Conservation (phyloP, 1,140 invertebrate species). For the Phortica variegata region DNA sequence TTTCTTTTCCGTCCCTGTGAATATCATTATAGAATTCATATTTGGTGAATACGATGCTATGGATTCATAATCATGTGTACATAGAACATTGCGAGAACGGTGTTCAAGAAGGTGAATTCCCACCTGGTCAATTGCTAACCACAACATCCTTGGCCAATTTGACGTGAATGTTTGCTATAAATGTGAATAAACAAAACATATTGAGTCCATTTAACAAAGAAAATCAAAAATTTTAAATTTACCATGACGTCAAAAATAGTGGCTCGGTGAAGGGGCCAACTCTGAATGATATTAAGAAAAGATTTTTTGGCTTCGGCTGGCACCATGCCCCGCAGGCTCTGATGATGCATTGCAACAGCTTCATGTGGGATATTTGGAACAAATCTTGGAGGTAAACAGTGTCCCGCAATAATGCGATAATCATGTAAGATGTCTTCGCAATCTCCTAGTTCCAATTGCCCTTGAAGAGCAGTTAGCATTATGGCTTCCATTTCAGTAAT, state of each 20-base stretch:
- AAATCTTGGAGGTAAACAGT: conserved; percentile 80
- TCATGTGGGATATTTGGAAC: conserved; percentile 73
- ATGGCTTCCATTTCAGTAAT: conserved; percentile 91
- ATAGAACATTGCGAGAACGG: conserved; percentile 81
- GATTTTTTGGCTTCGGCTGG: conserved; percentile 85
- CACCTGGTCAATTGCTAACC: conserved; percentile 89
- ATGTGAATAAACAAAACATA: too few species aligned
- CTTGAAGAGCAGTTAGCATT: conserved; percentile 91
- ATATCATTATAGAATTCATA: conserved; percentile 85
- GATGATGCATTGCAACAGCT: conserved; percentile 83
- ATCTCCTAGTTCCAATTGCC: conserved; percentile 88
- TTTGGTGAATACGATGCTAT: conserved; percentile 87
- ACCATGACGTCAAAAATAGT: conserved; percentile 92
- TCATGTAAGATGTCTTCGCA: conserved; percentile 69
- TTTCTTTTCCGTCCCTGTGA: conserved; percentile 82
- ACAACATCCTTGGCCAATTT: conserved; percentile 87
- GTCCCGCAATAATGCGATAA: conserved; percentile 73
- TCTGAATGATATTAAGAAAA: conserved; percentile 90
- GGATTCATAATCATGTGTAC: conserved; percentile 84
- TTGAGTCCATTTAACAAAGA: too few species aligned
- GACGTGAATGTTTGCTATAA: conserved; percentile 86
- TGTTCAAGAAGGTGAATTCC: conserved; percentile 91
- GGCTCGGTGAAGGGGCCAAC: conserved; percentile 88
- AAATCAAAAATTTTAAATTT: too few species aligned
- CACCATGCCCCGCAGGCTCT: conserved; percentile 81